Evolutionary conservation across 2,888 invertebrate species (phyloP).

Genomic region (Parasteatoda lunata): DNA sequence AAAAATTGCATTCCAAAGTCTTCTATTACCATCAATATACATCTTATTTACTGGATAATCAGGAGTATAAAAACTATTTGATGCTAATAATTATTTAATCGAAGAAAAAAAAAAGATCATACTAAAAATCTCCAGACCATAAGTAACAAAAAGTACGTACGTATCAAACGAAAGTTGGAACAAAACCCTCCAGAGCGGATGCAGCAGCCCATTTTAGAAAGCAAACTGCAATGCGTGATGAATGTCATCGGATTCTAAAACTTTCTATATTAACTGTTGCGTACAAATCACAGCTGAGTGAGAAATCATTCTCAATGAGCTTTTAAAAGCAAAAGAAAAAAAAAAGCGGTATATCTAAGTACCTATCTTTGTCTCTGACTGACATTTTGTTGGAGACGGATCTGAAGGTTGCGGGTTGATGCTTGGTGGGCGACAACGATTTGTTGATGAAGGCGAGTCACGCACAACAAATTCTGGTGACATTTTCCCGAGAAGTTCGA

Average conservation of each 20-base stretch:
- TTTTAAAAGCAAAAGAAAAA: neutral
- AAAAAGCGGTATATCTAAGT: no score
- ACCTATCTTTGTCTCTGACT: no score
- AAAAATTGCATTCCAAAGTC: no score
- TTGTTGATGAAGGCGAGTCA: neutral
- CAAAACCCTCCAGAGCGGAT: neutral
- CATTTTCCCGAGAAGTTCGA: neutral
- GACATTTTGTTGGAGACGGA: neutral
- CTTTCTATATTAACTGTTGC: neutral
- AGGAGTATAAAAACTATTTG: no score
- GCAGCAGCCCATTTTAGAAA: neutral
- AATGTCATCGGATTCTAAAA: neutral
- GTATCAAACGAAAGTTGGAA: no score
- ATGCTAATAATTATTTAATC: no score
- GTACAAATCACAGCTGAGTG: neutral
- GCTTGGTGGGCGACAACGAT: neutral
- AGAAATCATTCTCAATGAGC: neutral
- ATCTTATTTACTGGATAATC: no score
- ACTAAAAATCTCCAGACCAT: no score
- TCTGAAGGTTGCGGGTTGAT: neutral
- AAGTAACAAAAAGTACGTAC: no score
- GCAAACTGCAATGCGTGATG: neutral
- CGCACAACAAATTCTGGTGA: neutral
- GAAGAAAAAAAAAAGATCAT: no score
- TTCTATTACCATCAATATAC: no score